A percentile compares a stretch with the other conserved stretches of the same genome.
Evolutionary conservation across 1,140 invertebrate genomes (phyloP).

Genomic region (Aradophagus sp.): DNA sequence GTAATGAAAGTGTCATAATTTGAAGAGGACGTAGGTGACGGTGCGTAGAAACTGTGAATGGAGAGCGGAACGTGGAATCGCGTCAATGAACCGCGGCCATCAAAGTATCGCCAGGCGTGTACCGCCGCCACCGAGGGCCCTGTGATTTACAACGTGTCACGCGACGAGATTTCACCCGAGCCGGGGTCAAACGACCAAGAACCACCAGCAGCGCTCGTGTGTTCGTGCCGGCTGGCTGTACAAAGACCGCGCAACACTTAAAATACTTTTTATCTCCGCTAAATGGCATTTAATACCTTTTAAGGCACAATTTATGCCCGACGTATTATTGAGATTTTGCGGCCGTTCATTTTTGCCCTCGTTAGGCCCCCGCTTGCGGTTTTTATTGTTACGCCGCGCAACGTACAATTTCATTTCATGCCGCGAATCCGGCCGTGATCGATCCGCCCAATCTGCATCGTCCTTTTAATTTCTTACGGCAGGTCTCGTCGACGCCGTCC

Average conservation of each 20-base stretch:
- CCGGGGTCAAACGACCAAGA: slow-evolving; percentile 52
- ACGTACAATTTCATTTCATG: slow-evolving; percentile 6
- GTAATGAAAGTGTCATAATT: slow-evolving; percentile 43
- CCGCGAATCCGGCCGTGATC: background rate
- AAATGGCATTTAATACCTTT: slow-evolving; percentile 49
- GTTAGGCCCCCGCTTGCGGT: background rate
- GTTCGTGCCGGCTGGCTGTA: slow-evolving; percentile 38
- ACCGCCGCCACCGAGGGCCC: slow-evolving; percentile 62
- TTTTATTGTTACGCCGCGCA: slow-evolving; percentile 6
- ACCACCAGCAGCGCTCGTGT: slow-evolving; percentile 42
- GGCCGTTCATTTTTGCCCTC: slow-evolving; percentile 6
- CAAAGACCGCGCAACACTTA: slow-evolving; percentile 34
- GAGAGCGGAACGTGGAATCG: slow-evolving; percentile 63
- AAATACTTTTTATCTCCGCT: slow-evolving; percentile 42
- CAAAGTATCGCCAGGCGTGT: slow-evolving; percentile 66
- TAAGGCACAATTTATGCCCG: slow-evolving; percentile 30
- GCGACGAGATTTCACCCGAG: slow-evolving; percentile 62
- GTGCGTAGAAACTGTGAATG: slow-evolving; percentile 61
- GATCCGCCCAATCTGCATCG: background rate
- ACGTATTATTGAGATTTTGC: slow-evolving; percentile 33
- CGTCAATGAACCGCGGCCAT: slow-evolving; percentile 69
- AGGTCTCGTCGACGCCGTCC: slow-evolving; percentile 29
- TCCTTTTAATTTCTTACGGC: slow-evolving; percentile 7
- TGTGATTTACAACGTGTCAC: slow-evolving; percentile 67
- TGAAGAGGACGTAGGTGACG: slow-evolving; percentile 39